Percentiles rank a stretch among this genome's conserved stretches.
phyloP scores from a whole-genome alignment of 2,113 vertebrate genomes.

The Ctenodactylus gundi region DNA sequence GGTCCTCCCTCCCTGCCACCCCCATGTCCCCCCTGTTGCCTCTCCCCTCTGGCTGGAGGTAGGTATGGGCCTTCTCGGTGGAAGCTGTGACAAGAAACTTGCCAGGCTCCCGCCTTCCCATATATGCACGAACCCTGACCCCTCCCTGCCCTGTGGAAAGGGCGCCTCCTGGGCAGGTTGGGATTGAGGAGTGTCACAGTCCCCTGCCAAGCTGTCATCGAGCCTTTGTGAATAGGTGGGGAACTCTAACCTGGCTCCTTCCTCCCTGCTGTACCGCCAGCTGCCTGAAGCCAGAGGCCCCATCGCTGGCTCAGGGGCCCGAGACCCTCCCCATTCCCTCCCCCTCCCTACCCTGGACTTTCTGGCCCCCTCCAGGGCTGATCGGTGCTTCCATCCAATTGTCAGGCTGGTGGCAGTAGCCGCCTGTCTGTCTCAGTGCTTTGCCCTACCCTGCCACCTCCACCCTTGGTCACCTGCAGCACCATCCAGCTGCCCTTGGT shows the following conservation, averaged over 20 bases:
- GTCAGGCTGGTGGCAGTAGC: constrained; percentile 27
- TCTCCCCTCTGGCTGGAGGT: constrained; percentile 53
- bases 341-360: constrained; percentile 1
- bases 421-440: constrained; percentile 65
- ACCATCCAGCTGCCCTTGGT: background rate
- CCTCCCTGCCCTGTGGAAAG: background rate
- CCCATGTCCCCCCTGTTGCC: background rate
- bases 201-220: background rate
- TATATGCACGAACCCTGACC: constrained; percentile 24
- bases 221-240: constrained; percentile 20
- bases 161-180: background rate
- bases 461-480: background rate
- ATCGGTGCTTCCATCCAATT: constrained; percentile 73
- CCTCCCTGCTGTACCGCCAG: background rate
- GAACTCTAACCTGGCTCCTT: background rate
- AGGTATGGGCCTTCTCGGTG: background rate
- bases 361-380: constrained; percentile 69
- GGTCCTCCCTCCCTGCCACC: background rate
- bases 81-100: background rate
- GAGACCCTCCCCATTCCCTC: constrained; percentile 28
- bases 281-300: constrained; percentile 48
- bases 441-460: background rate
- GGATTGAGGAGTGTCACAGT: background rate
- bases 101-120: background rate
- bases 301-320: constrained; percentile 48